These are phyloP conservation scores for Gymnocheta viridis DNA, from an alignment of 2,888 invertebrate genomes.

Conservation along the genomic window DNA sequence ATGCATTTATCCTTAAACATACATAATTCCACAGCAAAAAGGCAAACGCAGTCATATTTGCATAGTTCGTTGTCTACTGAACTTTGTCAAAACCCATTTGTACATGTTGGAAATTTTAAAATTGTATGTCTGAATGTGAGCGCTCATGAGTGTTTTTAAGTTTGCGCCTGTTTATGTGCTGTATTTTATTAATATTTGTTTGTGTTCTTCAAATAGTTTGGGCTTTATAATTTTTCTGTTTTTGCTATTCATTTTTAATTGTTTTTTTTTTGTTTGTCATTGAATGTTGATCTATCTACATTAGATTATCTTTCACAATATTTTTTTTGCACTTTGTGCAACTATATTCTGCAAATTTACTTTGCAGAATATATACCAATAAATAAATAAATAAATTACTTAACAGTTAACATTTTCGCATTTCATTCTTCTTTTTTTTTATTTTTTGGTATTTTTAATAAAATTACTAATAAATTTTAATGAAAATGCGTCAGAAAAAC, in stretches of 20 bases:
- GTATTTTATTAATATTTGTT: constrained; percentile 1
- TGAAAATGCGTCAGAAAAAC: too few species aligned
- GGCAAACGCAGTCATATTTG: constrained; percentile 26
- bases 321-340: too few species aligned
- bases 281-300: too few species aligned
- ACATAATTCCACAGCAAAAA: background rate
- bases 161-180: background rate
- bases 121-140: background rate
- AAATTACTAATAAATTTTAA: too few species aligned
- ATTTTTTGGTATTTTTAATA: too few species aligned
- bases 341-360: too few species aligned
- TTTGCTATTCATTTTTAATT: background rate
- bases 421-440: too few species aligned
- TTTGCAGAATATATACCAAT: too few species aligned
- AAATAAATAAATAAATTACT: too few species aligned
- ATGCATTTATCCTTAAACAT: background rate
- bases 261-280: too few species aligned
- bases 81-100: constrained; percentile 22
- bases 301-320: too few species aligned
- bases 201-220: background rate
- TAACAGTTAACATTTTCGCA: too few species aligned
- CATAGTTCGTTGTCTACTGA: background rate
- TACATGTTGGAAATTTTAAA: background rate
- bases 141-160: background rate
- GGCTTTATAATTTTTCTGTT: background rate